phyloP scores from a whole-genome alignment of 2,797 vertebrate genomes.

The Petrocephalus schoutedeni region DNA sequence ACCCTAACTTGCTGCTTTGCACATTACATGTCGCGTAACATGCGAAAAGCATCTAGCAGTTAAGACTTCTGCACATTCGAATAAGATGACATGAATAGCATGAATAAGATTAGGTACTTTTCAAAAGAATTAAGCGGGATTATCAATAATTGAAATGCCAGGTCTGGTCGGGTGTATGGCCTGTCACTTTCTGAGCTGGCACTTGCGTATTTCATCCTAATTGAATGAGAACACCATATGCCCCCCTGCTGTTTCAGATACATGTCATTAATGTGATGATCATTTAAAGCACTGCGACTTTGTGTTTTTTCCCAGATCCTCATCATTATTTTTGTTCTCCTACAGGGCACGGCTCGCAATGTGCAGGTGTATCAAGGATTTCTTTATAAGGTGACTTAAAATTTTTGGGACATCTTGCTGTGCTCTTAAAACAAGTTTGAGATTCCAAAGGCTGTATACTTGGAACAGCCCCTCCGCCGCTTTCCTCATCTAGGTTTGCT shows the following conservation, averaged over 20 bases:
- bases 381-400: conserved; percentile 79
- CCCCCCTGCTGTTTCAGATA: neutral
- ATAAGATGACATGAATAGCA: neutral
- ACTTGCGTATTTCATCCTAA: neutral
- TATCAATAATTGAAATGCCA: neutral
- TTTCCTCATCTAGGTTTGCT: neutral
- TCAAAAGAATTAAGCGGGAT: neutral
- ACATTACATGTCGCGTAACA: neutral
- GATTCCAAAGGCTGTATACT: neutral
- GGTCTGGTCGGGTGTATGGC: neutral
- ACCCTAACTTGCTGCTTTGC: neutral
- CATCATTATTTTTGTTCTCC: neutral
- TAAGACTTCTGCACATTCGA: neutral
- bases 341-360: conserved; percentile 61
- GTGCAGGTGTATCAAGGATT: conserved; percentile 77
- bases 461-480: neutral
- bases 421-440: neutral
- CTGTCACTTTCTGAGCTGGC: neutral
- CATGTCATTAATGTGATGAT: neutral
- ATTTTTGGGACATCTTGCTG: neutral
- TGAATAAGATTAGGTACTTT: neutral
- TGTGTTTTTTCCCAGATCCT: neutral
- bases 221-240: neutral
- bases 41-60: neutral
- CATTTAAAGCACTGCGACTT: neutral